Conservation (phyloP, 1,140 invertebrate species). For the Anadara kagoshimensis region DNA sequence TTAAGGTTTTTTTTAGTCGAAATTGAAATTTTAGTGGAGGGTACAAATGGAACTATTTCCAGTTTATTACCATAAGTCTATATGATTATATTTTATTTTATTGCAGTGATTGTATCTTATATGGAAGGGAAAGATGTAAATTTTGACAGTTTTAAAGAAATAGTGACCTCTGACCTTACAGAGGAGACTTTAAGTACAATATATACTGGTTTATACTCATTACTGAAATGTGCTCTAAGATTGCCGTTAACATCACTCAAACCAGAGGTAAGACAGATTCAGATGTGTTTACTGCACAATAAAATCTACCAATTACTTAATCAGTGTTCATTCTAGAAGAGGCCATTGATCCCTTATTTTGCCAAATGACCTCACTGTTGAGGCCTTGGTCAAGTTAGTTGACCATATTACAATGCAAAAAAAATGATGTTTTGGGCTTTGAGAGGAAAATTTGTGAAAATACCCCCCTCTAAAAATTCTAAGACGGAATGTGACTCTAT, state of each 20-base stretch:
- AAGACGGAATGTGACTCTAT: no score
- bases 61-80: no score
- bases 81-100: neutral
- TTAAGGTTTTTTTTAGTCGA: no score
- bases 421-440: neutral
- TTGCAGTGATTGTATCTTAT: constrained; percentile 60
- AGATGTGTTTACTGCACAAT: neutral
- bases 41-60: no score
- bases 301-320: neutral
- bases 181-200: constrained; percentile 58
- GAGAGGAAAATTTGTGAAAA: neutral
- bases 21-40: no score
- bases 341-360: neutral
- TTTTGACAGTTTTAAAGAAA: constrained; percentile 47
- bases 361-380: neutral
- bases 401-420: neutral
- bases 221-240: constrained; percentile 53
- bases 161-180: constrained; percentile 52
- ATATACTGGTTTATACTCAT: constrained; percentile 55
- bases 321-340: neutral
- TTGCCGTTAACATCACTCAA: constrained; percentile 58
- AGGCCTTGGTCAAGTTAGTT: neutral
- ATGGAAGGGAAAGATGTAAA: constrained; percentile 58
- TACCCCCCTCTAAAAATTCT: no score
- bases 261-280: constrained; percentile 52